Percentiles rank a stretch among this genome's conserved stretches.
phyloP scores from a whole-genome alignment of 2,888 invertebrate genomes.

The Augiades crinisus region DNA sequence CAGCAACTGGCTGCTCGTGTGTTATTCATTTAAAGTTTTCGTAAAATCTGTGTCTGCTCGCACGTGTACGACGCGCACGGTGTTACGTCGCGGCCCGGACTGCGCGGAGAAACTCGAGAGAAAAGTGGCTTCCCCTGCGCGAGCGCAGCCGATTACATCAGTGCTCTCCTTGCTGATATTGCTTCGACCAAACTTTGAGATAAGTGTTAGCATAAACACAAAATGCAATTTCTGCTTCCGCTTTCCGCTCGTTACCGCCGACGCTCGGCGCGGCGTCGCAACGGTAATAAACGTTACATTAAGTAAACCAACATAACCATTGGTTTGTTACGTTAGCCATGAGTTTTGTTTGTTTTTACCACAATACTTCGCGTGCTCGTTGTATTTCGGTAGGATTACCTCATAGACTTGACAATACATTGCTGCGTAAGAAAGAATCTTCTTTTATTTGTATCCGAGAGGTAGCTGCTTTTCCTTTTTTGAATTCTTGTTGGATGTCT shows the following conservation, averaged over 20 bases:
- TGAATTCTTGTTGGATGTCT: no score
- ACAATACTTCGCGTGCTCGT: slow-evolving; percentile 1
- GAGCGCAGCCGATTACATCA: slow-evolving; percentile 67
- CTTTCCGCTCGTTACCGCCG: slow-evolving; percentile 40
- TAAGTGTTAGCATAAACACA: slow-evolving; percentile 17
- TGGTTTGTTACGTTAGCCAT: slow-evolving; percentile 13
- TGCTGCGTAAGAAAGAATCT: neutral
- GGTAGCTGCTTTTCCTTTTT: no score
- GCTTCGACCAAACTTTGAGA: slow-evolving; percentile 36
- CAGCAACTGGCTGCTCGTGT: slow-evolving; percentile 8
- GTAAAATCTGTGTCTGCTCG: neutral
- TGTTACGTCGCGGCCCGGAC: slow-evolving; percentile 51
- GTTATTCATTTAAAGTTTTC: slow-evolving; percentile 6
- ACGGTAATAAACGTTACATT: slow-evolving; percentile 5
- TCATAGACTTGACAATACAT: neutral
- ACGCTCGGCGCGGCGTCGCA: slow-evolving; percentile 15
- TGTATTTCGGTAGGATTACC: neutral
- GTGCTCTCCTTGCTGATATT: slow-evolving; percentile 52
- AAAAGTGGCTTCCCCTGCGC: slow-evolving; percentile 64
- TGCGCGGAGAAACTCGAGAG: slow-evolving; percentile 74
- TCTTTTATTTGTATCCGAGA: no score
- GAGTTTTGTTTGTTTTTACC: slow-evolving; percentile 15
- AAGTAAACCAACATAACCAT: slow-evolving; percentile 3
- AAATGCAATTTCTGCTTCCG: slow-evolving; percentile 46
- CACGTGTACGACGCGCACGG: slow-evolving; percentile 49